Evolutionary conservation across 1,140 invertebrate species (phyloP).

Genomic region (Maniola jurtina): DNA sequence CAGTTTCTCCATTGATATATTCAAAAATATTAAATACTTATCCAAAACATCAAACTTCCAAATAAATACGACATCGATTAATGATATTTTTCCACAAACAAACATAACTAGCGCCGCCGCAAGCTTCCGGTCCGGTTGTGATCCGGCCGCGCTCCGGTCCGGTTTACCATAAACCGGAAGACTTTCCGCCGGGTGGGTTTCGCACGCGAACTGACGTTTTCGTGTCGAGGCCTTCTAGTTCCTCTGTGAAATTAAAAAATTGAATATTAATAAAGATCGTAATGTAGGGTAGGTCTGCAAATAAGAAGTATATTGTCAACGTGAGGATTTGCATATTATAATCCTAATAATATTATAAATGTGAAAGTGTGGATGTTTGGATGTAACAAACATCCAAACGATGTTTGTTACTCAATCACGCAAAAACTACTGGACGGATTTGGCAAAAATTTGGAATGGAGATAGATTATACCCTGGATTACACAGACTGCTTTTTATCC

Average conservation of each 20-base stretch:
- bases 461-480: too few species aligned
- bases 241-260: constrained; percentile 74
- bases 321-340: too few species aligned
- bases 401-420: too few species aligned
- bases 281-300: not conserved
- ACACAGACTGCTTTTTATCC: too few species aligned
- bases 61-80: not conserved
- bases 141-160: constrained; percentile 2
- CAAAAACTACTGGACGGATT: too few species aligned
- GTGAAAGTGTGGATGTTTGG: too few species aligned
- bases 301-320: too few species aligned
- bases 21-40: too few species aligned
- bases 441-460: too few species aligned
- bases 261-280: not conserved
- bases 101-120: constrained; percentile 19
- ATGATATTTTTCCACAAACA: constrained; percentile 28
- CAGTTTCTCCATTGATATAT: too few species aligned
- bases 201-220: constrained; percentile 82
- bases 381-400: too few species aligned
- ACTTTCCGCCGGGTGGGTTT: constrained; percentile 84
- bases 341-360: too few species aligned
- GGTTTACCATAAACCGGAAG: constrained; percentile 83
- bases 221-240: constrained; percentile 80
- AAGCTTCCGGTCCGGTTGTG: constrained; percentile 6
- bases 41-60: not conserved